Evolutionary conservation across 1,140 invertebrate genomes (phyloP).

Genomic region (Lasioglossum albipes): DNA sequence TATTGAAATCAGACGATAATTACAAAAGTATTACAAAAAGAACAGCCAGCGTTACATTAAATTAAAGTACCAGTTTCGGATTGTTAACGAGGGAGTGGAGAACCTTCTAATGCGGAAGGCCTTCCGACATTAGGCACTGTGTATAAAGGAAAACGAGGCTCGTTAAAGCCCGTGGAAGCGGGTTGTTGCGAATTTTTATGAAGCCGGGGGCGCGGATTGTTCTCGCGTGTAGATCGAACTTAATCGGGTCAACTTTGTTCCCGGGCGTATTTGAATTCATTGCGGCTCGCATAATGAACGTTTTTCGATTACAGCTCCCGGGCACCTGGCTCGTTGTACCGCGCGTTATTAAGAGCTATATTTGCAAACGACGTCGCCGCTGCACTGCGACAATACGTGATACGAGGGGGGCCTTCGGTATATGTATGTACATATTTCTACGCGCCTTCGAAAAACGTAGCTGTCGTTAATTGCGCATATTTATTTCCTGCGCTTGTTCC

Average conservation of each 20-base stretch:
- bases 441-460: neutral
- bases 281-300: neutral
- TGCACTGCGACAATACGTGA: constrained; percentile 35
- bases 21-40: too few species aligned
- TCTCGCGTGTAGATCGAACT: neutral
- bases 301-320: neutral
- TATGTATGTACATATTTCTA: neutral
- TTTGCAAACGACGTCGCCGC: constrained; percentile 21
- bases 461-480: constrained; percentile 9
- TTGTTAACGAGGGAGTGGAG: too few species aligned
- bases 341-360: constrained; percentile 15
- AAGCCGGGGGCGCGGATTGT: neutral
- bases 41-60: too few species aligned
- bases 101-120: too few species aligned
- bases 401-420: neutral
- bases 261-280: constrained; percentile 3
- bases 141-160: neutral
- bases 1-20: too few species aligned
- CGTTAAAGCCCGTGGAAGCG: neutral
- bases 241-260: constrained; percentile 13
- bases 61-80: too few species aligned
- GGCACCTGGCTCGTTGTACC: too few species aligned
- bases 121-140: neutral
- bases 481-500: neutral
- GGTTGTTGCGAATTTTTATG: neutral